A percentile compares a stretch with the other conserved stretches of the same genome.
phyloP scores from a whole-genome alignment of 2,113 vertebrate species.

The Trogon surrucura region DNA sequence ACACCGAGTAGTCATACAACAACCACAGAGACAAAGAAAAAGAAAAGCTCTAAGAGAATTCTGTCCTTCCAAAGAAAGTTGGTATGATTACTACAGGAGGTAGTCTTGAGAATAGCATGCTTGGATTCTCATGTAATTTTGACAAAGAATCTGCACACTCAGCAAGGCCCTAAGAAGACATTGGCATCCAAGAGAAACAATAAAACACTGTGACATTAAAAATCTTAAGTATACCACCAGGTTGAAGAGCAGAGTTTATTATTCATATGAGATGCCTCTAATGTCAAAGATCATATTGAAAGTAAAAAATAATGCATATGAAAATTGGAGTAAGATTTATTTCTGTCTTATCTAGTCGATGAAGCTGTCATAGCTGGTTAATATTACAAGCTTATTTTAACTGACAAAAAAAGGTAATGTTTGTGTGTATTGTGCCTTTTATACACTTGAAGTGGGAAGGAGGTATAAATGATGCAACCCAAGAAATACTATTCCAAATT shows the following conservation, averaged over 20 bases:
- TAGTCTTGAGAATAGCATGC: not conserved
- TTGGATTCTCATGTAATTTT: not conserved
- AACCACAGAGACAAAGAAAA: not conserved
- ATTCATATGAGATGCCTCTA: not conserved
- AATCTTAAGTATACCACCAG: not conserved
- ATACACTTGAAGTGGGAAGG: not conserved
- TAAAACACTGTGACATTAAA: not conserved
- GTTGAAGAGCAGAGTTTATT: not conserved
- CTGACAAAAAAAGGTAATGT: not conserved
- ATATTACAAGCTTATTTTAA: not conserved
- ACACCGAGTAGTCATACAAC: not conserved
- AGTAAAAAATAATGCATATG: not conserved
- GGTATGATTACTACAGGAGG: not conserved
- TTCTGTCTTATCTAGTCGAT: not conserved
- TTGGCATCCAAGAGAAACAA: not conserved
- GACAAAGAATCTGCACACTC: not conserved
- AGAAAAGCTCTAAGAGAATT: not conserved
- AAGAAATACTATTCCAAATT: not conserved
- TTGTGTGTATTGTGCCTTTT: not conserved
- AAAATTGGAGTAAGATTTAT: not conserved
- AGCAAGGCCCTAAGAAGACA: not conserved
- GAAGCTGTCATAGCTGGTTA: not conserved
- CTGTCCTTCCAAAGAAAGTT: not conserved
- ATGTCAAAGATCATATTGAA: not conserved
- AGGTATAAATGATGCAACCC: not conserved